Evolutionary conservation across 1,140 invertebrate species (phyloP), one percentile per base, ranked within the genome.

Genomic region (Lerema accius): DNA sequence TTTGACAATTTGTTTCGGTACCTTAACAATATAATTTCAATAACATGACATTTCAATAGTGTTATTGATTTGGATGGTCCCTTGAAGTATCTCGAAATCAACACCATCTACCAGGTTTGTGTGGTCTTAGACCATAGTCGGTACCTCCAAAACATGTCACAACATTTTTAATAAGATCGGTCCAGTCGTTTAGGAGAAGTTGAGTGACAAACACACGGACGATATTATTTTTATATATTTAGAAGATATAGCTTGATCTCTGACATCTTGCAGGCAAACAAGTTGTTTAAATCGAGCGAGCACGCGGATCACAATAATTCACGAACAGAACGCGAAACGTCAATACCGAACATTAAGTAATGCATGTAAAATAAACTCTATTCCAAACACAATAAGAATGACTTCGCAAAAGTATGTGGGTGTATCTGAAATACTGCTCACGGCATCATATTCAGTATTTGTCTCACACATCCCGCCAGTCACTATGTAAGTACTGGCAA

Each of bases 401-500:
- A 63, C 26, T 45, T 69, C 60, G 3, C 46, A 37, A 58, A 19
- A 56, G 59, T 26, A 28, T 45, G 11, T 50, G 42, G 13, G 16
- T 28, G 55, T 70, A 59, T 71, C 69, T 49, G 51, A 73, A 73
- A 75, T 82, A 61, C 49, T 48, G 49, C 63, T 61, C 46, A 56
- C 67, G 64, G 66, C 71, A 73, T 79, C 77, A 77, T 78, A 80
- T 77, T 83, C 71, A 58, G 78, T 79, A 81, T 80, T 82, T 80
- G 75, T 80, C 78, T 82, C 81, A 71, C 78, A 76, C 73, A 77
- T 81, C 71, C 46, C 72, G 69, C 69, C 71, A 80, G 79, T 84
- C 78, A 74, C 71, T 79, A 63, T 71, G 71, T 82, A 82, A 84
- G 81, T 82, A 83, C 81, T 80, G 69, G 73, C 76, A 83, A 86